These are phyloP conservation scores for Samia ricini DNA, from an alignment of 1,140 invertebrate genomes.

Conservation along the genomic window DNA sequence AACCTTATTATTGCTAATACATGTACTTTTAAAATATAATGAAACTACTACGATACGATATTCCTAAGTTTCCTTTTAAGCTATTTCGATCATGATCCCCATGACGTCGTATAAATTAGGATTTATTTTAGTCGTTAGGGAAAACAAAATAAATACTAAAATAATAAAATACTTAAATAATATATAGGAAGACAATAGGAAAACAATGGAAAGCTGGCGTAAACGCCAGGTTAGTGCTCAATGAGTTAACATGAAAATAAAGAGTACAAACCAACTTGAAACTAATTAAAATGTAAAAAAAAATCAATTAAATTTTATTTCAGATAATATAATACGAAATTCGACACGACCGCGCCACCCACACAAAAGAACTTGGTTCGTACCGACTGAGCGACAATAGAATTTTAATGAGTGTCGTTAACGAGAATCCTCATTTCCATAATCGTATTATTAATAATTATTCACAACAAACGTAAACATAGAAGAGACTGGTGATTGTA, in stretches of 20 bases:
- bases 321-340: conserved; percentile 27
- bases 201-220: no score
- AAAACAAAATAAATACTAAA: no score
- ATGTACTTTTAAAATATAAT: no score
- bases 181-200: no score
- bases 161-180: no score
- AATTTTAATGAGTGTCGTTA: conserved; percentile 69
- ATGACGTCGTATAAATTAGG: no score
- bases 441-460: conserved; percentile 60
- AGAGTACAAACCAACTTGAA: background rate
- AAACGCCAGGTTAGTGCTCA: no score
- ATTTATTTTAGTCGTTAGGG: no score
- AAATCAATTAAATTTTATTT: background rate
- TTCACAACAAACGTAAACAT: conserved; percentile 55
- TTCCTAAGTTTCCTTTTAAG: no score
- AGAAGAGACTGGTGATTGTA: conserved; percentile 28
- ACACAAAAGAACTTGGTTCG: conserved; percentile 52
- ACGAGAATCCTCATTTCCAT: conserved; percentile 60
- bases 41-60: no score
- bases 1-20: no score
- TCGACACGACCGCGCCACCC: conserved; percentile 40
- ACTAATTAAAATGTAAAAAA: background rate
- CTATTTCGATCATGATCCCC: no score
- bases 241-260: conserved; percentile 5
- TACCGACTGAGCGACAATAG: conserved; percentile 54